These are phyloP conservation scores for Folsomia candida DNA, from an alignment of 2,888 invertebrate genomes.

Conservation along the genomic window DNA sequence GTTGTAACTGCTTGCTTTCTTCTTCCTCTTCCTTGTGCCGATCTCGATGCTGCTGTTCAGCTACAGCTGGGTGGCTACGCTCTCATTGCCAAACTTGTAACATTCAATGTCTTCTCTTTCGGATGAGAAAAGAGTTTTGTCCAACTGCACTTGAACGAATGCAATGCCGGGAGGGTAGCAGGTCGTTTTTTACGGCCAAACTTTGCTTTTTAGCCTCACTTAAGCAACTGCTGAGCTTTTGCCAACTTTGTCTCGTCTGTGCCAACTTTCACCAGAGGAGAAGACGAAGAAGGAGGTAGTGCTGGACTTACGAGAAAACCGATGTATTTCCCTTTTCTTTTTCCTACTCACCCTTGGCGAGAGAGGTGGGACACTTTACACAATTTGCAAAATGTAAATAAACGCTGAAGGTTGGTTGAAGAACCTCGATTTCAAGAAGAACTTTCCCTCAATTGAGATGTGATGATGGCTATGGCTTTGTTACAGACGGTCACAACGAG, in stretches of 20 bases:
- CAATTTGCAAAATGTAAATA: slow-evolving; percentile 15
- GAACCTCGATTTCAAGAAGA: not conserved
- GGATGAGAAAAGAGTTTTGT: no score
- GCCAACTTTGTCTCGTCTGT: slow-evolving; percentile 7
- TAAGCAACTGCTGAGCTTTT: slow-evolving; percentile 13
- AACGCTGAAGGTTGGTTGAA: not conserved
- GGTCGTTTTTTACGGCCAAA: not conserved
- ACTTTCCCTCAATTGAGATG: not conserved
- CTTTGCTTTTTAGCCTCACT: slow-evolving; percentile 23
- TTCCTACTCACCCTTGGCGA: not conserved
- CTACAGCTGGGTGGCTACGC: not conserved
- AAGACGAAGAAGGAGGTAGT: no score
- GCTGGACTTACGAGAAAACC: no score
- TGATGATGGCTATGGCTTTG: not conserved
- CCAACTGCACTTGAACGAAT: not conserved
- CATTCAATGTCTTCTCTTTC: not conserved
- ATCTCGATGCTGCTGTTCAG: not conserved
- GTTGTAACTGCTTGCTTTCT: not conserved
- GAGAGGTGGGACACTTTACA: not conserved
- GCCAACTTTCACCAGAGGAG: slow-evolving; percentile 10
- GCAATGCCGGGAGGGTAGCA: not conserved
- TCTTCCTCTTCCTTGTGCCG: not conserved
- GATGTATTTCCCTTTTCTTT: no score
- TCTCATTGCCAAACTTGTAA: slow-evolving; percentile 4
- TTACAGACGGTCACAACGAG: no score